Conservation (phyloP, 1,140 invertebrate genomes). For the Platyura marginata region DNA sequence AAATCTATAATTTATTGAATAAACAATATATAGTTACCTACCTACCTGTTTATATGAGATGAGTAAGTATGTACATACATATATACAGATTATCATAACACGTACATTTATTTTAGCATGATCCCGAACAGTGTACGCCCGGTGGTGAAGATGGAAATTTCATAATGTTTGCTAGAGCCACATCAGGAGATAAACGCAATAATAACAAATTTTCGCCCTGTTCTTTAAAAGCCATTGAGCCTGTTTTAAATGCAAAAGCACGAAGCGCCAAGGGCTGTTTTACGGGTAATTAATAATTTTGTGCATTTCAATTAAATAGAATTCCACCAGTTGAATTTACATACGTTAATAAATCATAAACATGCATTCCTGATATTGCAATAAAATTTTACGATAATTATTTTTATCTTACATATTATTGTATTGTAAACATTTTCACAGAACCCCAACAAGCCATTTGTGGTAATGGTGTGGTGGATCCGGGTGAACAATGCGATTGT, state of each 20-base stretch:
- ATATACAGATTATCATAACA: no score
- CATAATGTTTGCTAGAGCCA: conserved; percentile 94
- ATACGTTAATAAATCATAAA: no score
- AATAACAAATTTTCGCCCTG: conserved; percentile 90
- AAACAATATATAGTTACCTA: no score
- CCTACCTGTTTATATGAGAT: no score
- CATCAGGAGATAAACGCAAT: conserved; percentile 89
- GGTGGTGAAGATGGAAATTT: conserved; percentile 91
- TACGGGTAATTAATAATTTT: conserved; percentile 51
- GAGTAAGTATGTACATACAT: no score
- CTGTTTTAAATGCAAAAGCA: conserved; percentile 83
- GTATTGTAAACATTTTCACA: conserved; percentile 13
- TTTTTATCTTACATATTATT: not conserved
- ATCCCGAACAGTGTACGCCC: conserved; percentile 81
- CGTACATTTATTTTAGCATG: no score
- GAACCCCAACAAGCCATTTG: conserved; percentile 82
- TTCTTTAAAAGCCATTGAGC: conserved; percentile 86
- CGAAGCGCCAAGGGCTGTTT: conserved; percentile 80
- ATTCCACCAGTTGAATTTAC: no score
- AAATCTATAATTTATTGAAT: no score
- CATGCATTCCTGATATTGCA: no score
- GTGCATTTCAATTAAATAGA: not conserved
- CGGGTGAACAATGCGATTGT: conserved; percentile 94
- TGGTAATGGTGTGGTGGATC: conserved; percentile 92
- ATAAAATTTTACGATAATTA: no score